phyloP scores from a whole-genome alignment of 2,888 invertebrate genomes.

The Hirtodrosophila alboralis region DNA sequence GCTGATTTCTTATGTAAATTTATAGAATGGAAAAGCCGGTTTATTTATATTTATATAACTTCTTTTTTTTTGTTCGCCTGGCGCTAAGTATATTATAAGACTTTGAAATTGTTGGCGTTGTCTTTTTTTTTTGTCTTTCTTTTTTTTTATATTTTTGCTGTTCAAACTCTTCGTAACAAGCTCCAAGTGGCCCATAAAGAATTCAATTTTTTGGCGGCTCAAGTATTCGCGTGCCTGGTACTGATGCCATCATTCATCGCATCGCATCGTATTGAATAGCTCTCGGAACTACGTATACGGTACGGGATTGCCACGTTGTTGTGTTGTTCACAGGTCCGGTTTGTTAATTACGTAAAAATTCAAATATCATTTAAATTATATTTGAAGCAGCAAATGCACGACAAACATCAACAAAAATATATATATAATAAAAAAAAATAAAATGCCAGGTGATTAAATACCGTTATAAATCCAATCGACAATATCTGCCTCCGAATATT shows the following conservation, averaged over 20 bases:
- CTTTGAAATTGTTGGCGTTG: constrained; percentile 37
- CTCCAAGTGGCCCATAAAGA: constrained; percentile 32
- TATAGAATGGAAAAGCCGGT: constrained; percentile 42
- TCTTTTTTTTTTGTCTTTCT: constrained; percentile 18
- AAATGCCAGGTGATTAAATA: constrained; percentile 32
- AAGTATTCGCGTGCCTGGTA: constrained; percentile 59
- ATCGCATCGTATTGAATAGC: too few relatives aligned
- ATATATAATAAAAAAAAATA: constrained; percentile 3
- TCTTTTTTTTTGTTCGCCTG: constrained; percentile 9
- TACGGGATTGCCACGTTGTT: constrained; percentile 35
- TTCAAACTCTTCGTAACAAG: constrained; percentile 22
- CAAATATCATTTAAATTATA: constrained; percentile 57
- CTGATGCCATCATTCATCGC: constrained; percentile 51
- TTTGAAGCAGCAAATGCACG: constrained; percentile 41
- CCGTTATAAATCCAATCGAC: constrained; percentile 57
- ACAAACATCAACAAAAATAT: constrained; percentile 1
- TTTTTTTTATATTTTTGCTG: constrained; percentile 1
- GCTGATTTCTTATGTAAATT: constrained; percentile 28
- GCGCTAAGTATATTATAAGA: constrained; percentile 44
- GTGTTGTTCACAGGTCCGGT: constrained; percentile 69
- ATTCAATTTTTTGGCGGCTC: constrained; percentile 21
- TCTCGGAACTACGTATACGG: constrained; percentile 37
- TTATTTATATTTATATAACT: too few relatives aligned
- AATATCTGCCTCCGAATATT: constrained; percentile 47
- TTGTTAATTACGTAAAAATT: constrained; percentile 66